Evolutionary conservation across 1,140 invertebrate species (phyloP), one percentile per base, ranked within the genome.

Genomic region (Carcinoscorpius rotundicauda): DNA sequence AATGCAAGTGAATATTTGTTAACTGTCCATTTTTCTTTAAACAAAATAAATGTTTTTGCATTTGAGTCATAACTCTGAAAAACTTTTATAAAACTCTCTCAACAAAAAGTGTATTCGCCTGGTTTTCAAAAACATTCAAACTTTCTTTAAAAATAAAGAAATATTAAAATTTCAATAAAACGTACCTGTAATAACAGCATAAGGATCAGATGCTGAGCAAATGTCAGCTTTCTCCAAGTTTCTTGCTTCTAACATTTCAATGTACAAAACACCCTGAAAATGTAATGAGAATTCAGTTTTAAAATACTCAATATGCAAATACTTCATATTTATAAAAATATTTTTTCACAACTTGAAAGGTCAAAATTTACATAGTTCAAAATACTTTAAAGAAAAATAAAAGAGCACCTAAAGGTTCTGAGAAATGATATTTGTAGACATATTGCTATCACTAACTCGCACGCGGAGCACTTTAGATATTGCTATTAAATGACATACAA

Each of bases 191-290:
- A 94, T 82, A 60, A 94, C 83, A 50, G 87, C 87, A 77, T 97
- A 97, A 4, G 94, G 94, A 81, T 97, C 94, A 3, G 91, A 95
- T 79, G 96, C 97, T 71, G 91, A 91, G 80, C 93, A 93, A 68
- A 97, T 72, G 70, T 83, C 81, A 55, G 78, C 75, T 73, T 78
- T 94, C 84, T 93, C 91, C 3, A 98, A 79, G 78, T 97, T 86
- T 75, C 89, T 88, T n/a, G 91, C 94, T 82, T 94, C 89, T 1
- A 95, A 84, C 4, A 96, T 84, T 73, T 93, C 87, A 67, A 97
- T 86, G 6, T 68, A 55, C 11, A 71, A 63, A 8, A 71, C 65
- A 50, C 72, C 71, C 63, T 69, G 52, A n/a, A 56, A 66, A 10
- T 10, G 55, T 11, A 57, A 29, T 9, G 53, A 0, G n/a, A 55